A percentile compares a stretch with the other conserved stretches of the same genome.
These are phyloP conservation scores for Tamias sibiricus DNA, from an alignment of 2,113 vertebrate species.

Conservation along the genomic window DNA sequence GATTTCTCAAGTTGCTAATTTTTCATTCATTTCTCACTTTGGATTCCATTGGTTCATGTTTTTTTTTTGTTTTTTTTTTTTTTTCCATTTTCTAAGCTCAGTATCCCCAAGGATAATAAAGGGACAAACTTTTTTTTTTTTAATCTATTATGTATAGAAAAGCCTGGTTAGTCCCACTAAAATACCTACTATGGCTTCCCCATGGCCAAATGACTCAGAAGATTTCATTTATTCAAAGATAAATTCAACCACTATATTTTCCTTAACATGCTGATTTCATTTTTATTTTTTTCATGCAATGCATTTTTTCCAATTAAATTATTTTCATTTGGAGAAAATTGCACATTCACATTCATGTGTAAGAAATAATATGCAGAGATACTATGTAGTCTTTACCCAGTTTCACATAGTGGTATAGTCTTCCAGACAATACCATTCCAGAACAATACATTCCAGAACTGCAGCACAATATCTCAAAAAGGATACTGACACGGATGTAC, in stretches of 20 bases:
- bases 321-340: neutral
- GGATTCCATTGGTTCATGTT: neutral
- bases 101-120: neutral
- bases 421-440: no score
- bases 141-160: neutral
- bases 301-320: neutral
- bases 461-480: neutral
- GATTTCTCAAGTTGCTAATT: neutral
- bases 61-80: no score
- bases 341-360: neutral
- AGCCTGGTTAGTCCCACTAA: neutral
- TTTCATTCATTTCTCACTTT: neutral
- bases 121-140: neutral
- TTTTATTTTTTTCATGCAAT: neutral
- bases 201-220: neutral
- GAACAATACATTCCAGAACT: no score
- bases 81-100: neutral
- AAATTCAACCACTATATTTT: neutral
- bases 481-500: no score
- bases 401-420: neutral
- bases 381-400: neutral
- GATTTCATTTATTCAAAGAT: constrained; percentile 30
- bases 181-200: neutral
- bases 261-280: neutral
- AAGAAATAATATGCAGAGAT: neutral